Evolutionary conservation across 2,888 invertebrate genomes (phyloP), one percentile per base, ranked within the genome.

Genomic region (Polyploca ridens): DNA sequence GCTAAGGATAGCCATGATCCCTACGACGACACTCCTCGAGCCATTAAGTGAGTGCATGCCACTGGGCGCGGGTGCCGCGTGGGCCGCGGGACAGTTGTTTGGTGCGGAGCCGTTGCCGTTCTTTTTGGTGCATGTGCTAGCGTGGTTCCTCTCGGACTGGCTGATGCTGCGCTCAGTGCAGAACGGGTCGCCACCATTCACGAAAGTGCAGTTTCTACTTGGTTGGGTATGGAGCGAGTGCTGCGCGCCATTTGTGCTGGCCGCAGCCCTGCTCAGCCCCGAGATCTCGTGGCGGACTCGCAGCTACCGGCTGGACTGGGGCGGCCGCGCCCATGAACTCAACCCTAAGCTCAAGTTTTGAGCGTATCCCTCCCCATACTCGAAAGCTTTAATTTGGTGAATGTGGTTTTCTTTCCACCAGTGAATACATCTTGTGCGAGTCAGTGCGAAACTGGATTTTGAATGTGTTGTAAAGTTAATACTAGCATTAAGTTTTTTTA

Each of bases 81-180:
- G 98, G 97, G 97, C 99, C 0, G 96, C 97, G 4, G 96, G 96
- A 64, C 87, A 96, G 62, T 94, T 99, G 46, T 97, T 99, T 81
- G 96, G 96, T 73, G 97, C 98, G 95, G 98, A 99, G 89, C 97
- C 98, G 1, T 94, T 98, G 71, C 97, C 98, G 63, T 98, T 99
- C 94, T 98, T 98, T 90, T 94, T 99, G 78, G 96, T 98, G 81
- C 99, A 99, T 90, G 96, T 98, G 78, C 95, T 99, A 64, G 94
- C 97, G 84, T 99, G 99, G 99, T 98, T 99, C 89, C 95, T 99
- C 76, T 96, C 98, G 74, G 99, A 99, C 94, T 99, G 99, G 97
- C 94, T 98, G 81, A 95, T 99, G 79, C 94, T 99, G 78, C 96
- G 97, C 72, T 95, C 97, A 73, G 97, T 99, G 78, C 98, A 98